Evolutionary conservation across 2,888 invertebrate genomes (phyloP), one percentile per base, ranked within the genome.

Genomic region (Caradrina clavipalpis): DNA sequence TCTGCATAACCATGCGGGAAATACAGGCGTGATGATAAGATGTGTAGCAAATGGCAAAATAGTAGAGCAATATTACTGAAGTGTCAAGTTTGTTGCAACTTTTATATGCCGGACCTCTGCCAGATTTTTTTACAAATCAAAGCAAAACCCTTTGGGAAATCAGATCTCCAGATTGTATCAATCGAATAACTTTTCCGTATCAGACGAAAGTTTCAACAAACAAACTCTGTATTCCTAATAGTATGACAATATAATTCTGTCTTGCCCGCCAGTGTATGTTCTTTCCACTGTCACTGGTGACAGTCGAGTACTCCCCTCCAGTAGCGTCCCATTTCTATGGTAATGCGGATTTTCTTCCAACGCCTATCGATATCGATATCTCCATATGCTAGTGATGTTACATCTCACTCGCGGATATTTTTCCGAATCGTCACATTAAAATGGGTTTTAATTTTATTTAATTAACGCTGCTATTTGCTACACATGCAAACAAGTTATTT

Each of bases 251-350:
- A 62, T 69, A 55, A 47, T 57, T 65, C 17, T 49, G 15, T 15
- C 45, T 45, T 45, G 73, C 10, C 47, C 53, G 42, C 65, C 22
- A 72, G 53, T 69, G 61, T 80, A 64, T 50, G 50, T 80, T 31
- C 42, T 58, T 51, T 45, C 55, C 19, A 57, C 45, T 39, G 50
- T 67, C 57, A 63, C 31, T 53, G 53, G 49, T 66, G 75, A 55
- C 59, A 31, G 58, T 60, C 45, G 49, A 59, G 31, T 45, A 49
- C 50, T 47, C 50, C 47, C 58, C 64, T 65, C 53, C 61, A 19
- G 60, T 57, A 53, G 51, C 64, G 39, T 69, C 54, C 73, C 66
- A 83, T 82, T 67, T 83, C 67, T 83, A 82, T 82, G 83, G 42
- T 76, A 82, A 83, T 82, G 47, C 42, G 66, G 61, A 71, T 83